Evolutionary conservation across 2,113 vertebrate species (phyloP).

Genomic region (Misgurnus mizolepis): DNA sequence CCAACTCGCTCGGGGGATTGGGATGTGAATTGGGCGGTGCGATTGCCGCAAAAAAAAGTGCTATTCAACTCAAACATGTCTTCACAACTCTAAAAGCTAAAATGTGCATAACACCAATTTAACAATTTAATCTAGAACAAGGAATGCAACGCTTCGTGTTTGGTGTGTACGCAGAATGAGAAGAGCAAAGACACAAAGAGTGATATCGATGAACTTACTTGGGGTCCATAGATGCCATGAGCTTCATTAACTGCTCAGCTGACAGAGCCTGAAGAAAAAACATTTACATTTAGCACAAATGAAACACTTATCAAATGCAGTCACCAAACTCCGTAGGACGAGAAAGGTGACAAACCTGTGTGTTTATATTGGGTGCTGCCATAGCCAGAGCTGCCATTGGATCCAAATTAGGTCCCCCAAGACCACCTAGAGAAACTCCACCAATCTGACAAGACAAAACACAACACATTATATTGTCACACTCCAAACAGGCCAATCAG

Average conservation of each 20-base stretch:
- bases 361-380: constrained; percentile 89
- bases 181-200: too few species aligned
- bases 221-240: constrained; percentile 97
- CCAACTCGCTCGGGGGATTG: too few species aligned
- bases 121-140: too few species aligned
- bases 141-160: too few species aligned
- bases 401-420: constrained; percentile 90
- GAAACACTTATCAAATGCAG: too few species aligned
- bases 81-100: too few species aligned
- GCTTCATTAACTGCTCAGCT: constrained; percentile 93
- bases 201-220: constrained; percentile 81
- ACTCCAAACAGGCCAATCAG: not conserved
- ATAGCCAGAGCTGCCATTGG: constrained; percentile 95
- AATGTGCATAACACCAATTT: too few species aligned
- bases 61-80: too few species aligned
- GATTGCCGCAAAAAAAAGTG: too few species aligned
- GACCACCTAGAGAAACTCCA: constrained; percentile 86
- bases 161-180: too few species aligned
- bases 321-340: too few species aligned
- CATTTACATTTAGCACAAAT: not conserved
- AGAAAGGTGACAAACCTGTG: constrained; percentile 78
- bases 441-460: constrained; percentile 80
- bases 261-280: constrained; percentile 81
- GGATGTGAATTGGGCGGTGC: too few species aligned
- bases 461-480: not conserved